Percentiles rank a stretch among this genome's conserved stretches.
Conservation (phyloP, 2,888 invertebrate species). For the Synergus itoensis region DNA sequence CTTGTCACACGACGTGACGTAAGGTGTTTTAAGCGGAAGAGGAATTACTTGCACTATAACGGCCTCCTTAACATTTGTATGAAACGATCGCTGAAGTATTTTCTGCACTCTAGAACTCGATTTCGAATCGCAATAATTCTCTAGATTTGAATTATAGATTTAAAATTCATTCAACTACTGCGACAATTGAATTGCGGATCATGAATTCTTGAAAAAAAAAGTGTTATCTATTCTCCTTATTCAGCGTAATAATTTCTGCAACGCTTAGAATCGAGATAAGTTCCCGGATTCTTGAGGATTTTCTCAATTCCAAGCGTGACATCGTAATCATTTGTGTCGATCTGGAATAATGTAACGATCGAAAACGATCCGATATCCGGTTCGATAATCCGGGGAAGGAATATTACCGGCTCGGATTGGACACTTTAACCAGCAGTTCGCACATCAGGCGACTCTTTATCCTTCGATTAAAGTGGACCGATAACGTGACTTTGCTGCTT, state of each 20-base stretch:
- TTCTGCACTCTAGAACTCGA: too few species aligned
- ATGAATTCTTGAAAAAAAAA: not conserved
- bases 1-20: conserved; percentile 46
- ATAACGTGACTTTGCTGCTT: conserved; percentile 58
- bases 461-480: conserved; percentile 54
- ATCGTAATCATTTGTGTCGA: conserved; percentile 50
- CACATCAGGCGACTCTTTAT: conserved; percentile 58
- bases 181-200: not conserved
- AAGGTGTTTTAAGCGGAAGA: conserved; percentile 20
- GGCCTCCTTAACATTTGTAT: not conserved
- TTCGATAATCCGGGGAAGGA: conserved; percentile 49
- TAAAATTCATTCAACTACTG: too few species aligned
- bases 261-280: not conserved
- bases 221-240: not conserved
- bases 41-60: not conserved
- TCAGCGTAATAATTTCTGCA: not conserved
- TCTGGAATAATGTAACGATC: conserved; percentile 47
- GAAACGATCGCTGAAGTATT: too few species aligned
- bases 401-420: conserved; percentile 30
- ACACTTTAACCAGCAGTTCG: conserved; percentile 47
- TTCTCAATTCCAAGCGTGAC: conserved; percentile 36
- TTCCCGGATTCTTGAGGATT: conserved; percentile 18
- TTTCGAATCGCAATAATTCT: too few species aligned
- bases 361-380: conserved; percentile 49
- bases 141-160: too few species aligned